Conservation (phyloP, 2,888 invertebrate genomes). For the Oithona nana region DNA sequence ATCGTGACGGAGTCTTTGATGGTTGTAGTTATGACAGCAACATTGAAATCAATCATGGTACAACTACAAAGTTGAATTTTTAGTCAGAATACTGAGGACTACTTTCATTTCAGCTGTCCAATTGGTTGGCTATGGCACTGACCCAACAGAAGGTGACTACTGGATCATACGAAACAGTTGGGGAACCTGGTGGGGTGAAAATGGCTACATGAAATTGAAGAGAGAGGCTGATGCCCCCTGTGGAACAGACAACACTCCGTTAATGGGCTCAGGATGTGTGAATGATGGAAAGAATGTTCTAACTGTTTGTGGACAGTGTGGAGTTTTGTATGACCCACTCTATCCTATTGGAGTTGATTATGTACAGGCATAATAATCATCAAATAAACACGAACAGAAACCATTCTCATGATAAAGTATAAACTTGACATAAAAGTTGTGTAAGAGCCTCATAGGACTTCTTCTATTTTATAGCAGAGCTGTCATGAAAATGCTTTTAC, state of each 20-base stretch:
- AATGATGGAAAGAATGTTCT: slow-evolving; percentile 15
- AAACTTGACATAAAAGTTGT: no score
- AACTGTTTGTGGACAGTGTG: slow-evolving; percentile 12
- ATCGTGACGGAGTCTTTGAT: slow-evolving; percentile 9
- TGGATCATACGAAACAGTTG: slow-evolving; percentile 87
- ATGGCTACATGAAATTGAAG: slow-evolving; percentile 10
- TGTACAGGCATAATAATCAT: no score
- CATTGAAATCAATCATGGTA: slow-evolving; percentile 61
- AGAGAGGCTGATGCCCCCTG: slow-evolving; percentile 2
- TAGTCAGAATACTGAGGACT: background rate
- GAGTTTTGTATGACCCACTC: slow-evolving; percentile 7
- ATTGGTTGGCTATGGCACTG: slow-evolving; percentile 63
- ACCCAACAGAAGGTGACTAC: slow-evolving; percentile 33
- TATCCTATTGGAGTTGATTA: slow-evolving; percentile 11
- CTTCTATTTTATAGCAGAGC: no score
- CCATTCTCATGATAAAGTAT: no score
- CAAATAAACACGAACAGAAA: no score
- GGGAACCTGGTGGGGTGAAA: slow-evolving; percentile 37
- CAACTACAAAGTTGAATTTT: background rate
- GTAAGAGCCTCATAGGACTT: no score
- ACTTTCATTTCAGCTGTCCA: slow-evolving; percentile 39
- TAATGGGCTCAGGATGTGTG: slow-evolving; percentile 9
- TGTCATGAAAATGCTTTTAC: no score
- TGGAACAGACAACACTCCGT: slow-evolving; percentile 9
- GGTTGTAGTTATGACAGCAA: slow-evolving; percentile 24